Conservation (phyloP, 2,888 invertebrate species). For the Carterocephalus palaemon region DNA sequence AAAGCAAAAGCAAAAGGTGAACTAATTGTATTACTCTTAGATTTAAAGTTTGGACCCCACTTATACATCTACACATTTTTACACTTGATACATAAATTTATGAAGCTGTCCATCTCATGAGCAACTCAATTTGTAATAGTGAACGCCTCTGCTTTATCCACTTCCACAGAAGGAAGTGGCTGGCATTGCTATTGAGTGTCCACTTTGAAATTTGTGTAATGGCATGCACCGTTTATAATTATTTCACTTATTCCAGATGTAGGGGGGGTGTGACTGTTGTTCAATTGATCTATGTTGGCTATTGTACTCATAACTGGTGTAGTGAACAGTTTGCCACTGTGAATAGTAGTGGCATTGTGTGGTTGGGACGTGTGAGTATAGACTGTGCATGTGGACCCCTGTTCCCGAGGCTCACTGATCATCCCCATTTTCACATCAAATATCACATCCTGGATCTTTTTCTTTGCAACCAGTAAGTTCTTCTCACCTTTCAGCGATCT, state of each 20-base stretch:
- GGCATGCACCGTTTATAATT: conserved; percentile 63
- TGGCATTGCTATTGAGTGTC: conserved; percentile 66
- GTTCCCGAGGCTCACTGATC: conserved; percentile 61
- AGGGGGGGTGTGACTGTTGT: conserved; percentile 49
- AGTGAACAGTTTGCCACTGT: conserved; percentile 55
- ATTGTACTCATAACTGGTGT: conserved; percentile 52
- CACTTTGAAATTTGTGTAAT: conserved; percentile 69
- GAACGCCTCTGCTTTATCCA: conserved; percentile 53
- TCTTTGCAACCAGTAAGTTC: conserved; percentile 76
- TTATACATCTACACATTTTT: too few species aligned
- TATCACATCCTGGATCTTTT: conserved; percentile 80
- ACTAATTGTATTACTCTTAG: too few species aligned
- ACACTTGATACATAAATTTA: too few species aligned
- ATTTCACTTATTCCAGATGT: conserved; percentile 65
- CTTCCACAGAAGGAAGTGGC: conserved; percentile 61
- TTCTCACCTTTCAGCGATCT: conserved; percentile 77
- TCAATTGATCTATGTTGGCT: conserved; percentile 56
- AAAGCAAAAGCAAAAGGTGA: too few species aligned
- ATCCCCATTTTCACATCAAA: conserved; percentile 81
- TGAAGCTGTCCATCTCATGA: neutral
- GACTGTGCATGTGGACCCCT: conserved; percentile 46
- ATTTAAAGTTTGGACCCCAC: too few species aligned
- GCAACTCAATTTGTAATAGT: conserved; percentile 33
- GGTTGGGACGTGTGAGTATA: conserved; percentile 46
- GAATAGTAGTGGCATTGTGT: conserved; percentile 42